Percentiles rank a stretch among this genome's conserved stretches.
phyloP scores from a whole-genome alignment of 2,888 invertebrate species.

The Azorinus chamasolen region DNA sequence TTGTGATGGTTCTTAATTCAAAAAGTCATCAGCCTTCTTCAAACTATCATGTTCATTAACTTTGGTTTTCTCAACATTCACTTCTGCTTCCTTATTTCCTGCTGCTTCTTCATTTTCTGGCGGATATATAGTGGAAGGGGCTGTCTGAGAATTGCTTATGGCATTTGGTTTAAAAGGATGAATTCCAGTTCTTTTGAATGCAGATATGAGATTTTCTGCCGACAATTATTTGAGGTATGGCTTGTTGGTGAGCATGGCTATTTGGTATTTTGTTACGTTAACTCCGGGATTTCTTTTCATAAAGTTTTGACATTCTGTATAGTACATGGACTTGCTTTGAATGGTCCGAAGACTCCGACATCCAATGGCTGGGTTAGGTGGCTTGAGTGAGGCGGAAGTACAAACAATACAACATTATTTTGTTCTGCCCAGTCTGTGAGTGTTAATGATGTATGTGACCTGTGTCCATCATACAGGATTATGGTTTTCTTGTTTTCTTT shows the following conservation, averaged over 20 bases:
- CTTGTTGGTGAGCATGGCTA: not conserved
- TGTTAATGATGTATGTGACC: conserved; percentile 8
- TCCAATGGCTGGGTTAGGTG: conserved; percentile 48
- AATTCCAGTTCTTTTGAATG: conserved; percentile 38
- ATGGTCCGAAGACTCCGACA: conserved; percentile 42
- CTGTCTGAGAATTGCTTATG: conserved; percentile 11
- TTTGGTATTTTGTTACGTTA: conserved; percentile 6
- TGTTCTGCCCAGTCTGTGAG: conserved; percentile 45
- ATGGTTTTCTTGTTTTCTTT: conserved; percentile 3
- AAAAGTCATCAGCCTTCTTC: not conserved
- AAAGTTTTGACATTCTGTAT: conserved; percentile 12
- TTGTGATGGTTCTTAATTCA: conserved; percentile 16
- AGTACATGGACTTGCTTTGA: conserved; percentile 35
- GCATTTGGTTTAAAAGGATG: conserved; percentile 25
- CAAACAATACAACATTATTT: conserved; percentile 47
- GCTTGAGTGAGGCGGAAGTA: conserved; percentile 29
- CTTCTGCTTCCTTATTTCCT: not conserved
- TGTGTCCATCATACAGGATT: conserved; percentile 30
- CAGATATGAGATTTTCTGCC: conserved; percentile 24
- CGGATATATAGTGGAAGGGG: conserved; percentile 36
- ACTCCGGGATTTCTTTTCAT: conserved; percentile 11
- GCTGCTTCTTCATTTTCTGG: not conserved
- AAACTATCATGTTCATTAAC: no score
- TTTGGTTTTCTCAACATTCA: not conserved
- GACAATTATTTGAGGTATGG: conserved; percentile 39